These are phyloP conservation scores for Hyperoplus lanceolatus DNA, from an alignment of 2,797 vertebrate species.

Conservation along the genomic window DNA sequence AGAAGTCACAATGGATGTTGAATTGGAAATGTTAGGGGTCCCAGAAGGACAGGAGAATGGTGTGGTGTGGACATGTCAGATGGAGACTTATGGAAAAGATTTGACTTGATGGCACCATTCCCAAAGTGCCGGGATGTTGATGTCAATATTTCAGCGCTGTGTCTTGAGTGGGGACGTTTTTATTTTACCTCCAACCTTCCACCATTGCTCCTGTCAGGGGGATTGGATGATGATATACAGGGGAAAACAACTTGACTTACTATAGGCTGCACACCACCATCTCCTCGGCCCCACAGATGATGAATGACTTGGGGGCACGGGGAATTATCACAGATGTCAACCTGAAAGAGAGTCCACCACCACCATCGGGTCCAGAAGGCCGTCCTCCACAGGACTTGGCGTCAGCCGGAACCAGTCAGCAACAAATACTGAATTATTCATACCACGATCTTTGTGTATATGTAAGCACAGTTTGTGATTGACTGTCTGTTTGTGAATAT, in stretches of 20 bases:
- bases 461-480: constrained; percentile 43
- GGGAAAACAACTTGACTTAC: constrained; percentile 42
- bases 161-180: constrained; percentile 40
- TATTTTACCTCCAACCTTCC: constrained; percentile 52
- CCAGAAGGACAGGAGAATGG: constrained; percentile 4
- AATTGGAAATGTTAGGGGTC: constrained; percentile 6
- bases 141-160: constrained; percentile 16
- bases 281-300: constrained; percentile 49
- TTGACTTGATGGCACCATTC: neutral
- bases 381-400: constrained; percentile 24
- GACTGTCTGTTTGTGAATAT: constrained; percentile 30
- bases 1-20: constrained; percentile 5
- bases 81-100: constrained; percentile 16
- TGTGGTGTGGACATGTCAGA: constrained; percentile 9
- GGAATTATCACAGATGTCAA: constrained; percentile 54
- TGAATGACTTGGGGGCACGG: constrained; percentile 42
- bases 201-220: constrained; percentile 30
- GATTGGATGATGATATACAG: constrained; percentile 41
- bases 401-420: constrained; percentile 41
- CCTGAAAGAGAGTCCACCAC: constrained; percentile 31
- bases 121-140: constrained; percentile 14
- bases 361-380: constrained; percentile 23
- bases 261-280: constrained; percentile 25
- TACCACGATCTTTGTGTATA: constrained; percentile 38
- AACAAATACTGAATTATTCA: constrained; percentile 46